These are phyloP conservation scores for Papilio machaon DNA, from an alignment of 1,140 invertebrate genomes.

Conservation along the genomic window DNA sequence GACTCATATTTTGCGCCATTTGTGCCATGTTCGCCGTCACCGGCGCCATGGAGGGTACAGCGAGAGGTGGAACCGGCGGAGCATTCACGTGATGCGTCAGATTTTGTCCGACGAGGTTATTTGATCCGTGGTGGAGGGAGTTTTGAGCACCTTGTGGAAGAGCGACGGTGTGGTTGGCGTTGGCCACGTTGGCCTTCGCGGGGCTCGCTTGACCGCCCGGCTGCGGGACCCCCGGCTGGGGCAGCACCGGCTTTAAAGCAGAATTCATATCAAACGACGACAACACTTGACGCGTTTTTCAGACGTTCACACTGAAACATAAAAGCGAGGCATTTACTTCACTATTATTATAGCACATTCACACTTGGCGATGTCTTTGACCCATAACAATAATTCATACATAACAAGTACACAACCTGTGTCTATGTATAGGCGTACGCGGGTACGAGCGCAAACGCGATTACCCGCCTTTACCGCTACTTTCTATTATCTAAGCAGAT, in stretches of 20 bases:
- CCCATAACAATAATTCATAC: conserved; percentile 80
- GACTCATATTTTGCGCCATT: conserved; percentile 79
- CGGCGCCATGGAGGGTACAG: conserved; percentile 72
- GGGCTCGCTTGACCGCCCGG: conserved; percentile 73
- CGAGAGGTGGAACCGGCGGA: conserved; percentile 61
- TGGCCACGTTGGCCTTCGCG: conserved; percentile 71
- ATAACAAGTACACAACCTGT: conserved; percentile 66
- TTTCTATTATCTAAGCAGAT: conserved; percentile 48
- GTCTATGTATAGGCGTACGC: conserved; percentile 69
- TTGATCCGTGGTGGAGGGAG: conserved; percentile 64
- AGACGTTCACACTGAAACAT: conserved; percentile 68
- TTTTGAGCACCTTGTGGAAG: conserved; percentile 72
- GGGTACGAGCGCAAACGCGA: conserved; percentile 71
- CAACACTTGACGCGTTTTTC: conserved; percentile 52
- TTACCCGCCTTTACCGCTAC: conserved; percentile 61
- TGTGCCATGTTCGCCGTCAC: conserved; percentile 76
- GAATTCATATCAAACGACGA: conserved; percentile 80
- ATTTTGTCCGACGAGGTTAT: conserved; percentile 72
- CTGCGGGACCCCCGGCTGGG: conserved; percentile 77
- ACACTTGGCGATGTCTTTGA: conserved; percentile 77
- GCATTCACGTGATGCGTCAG: conserved; percentile 64
- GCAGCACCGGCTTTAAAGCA: conserved; percentile 81
- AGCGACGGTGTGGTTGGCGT: conserved; percentile 66
- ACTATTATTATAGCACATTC: conserved; percentile 65
- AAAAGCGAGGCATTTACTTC: conserved; percentile 62